Base-by-base conservation (phyloP, 2,888 invertebrate genomes). In the Limnephilus marmoratus region DNA sequence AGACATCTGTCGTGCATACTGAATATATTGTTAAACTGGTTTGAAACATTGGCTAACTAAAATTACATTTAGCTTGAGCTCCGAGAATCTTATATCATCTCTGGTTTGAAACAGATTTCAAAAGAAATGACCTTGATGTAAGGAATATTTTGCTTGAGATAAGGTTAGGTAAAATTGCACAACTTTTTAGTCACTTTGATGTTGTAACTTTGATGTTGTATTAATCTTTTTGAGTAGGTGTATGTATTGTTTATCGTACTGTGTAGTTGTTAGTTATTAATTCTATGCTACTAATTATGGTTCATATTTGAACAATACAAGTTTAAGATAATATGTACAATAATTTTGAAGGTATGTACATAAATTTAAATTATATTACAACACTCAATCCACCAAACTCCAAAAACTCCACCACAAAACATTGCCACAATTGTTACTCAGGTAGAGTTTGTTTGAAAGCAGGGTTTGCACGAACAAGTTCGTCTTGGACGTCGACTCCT, bases 401-500 rank as follows among this genome's bases (percentile, higher is more conserved):
- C 68, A 68, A 0, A 41, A 68, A 24, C 24, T 24, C 68, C 68
- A 68, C 68, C 18, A 24, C 7, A 24, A 68, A 68, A 68, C 24
- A 68, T 68, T 68, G 18, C 7, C 68, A 68, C 68, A 7, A 68
- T 68, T 68, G 68, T 68, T 68, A 68, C 68, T 68, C 24, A 68
- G 68, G 68, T 68, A 68, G 68, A 68, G n/a, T 68, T 68, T 68
- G 68, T 68, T 68, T 68, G 68, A 83, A 45, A 24, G 45, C 91
- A 96, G 96, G 96, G 94, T 95, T 96, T 94, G 96, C 94, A 94
- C 95, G 94, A 95, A 95, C 94, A 94, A 95, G 95, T 94, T 96
- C 97, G 94, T 97, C 98, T 94, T 98, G 98, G 98, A 98, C 97
- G 94, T 98, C 98, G 94, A 98, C 98, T 94, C 98, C 98, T 94